Base-by-base conservation (phyloP, 2,113 vertebrate species). In the Phodopus roborovskii region DNA sequence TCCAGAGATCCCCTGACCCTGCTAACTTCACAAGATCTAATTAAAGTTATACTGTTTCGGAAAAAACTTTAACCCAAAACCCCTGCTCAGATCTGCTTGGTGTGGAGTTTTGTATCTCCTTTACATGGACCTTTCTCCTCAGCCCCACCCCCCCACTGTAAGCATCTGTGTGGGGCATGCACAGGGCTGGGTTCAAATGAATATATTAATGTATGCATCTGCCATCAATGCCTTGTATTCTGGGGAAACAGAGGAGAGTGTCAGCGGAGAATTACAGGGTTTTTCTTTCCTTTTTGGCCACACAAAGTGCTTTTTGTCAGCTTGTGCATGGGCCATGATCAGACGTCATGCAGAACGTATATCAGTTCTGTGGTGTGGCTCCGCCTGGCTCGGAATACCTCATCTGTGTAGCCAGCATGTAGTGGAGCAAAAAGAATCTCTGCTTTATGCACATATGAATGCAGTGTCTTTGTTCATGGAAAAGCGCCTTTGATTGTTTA, bases 301-400 rank as follows among this genome's bases (percentile, higher is more conserved):
- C n/a, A 97, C 98, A 98, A 87, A 98, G 97, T 97, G 94, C 97
- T 97, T 90, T 96, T 98, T 98, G 98, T 98, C 97, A 81, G 81
- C 83, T 53, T 30, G 4, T 39, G 94, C 62, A 1, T 94, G 92
- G 96, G 96, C 96, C 93, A 88, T 93, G 82, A 94, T 96, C 11
- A 68, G 95, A 75, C 97, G 97, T 97, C 94, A 73, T 85, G 82
- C 97, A 64, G 98, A 97, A 82, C 84, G 81, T 96, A 92, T 91
- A 90, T 96, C 70, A 53, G 33, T 83, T 45, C 86, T 91, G 96
- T 90, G 91, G 93, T 0, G 48, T 91, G 96, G 97, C 98, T 93
- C 98, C 0, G 98, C 98, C 98, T 98, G 98, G 98, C 97, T 98
- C 98, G 0, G 86, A 97, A 77, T 97, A 98, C 97, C 96, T 98